Evolutionary conservation across 2,797 vertebrate species (phyloP), one percentile per base, ranked within the genome.

Genomic region (Enteromius argenteus): DNA sequence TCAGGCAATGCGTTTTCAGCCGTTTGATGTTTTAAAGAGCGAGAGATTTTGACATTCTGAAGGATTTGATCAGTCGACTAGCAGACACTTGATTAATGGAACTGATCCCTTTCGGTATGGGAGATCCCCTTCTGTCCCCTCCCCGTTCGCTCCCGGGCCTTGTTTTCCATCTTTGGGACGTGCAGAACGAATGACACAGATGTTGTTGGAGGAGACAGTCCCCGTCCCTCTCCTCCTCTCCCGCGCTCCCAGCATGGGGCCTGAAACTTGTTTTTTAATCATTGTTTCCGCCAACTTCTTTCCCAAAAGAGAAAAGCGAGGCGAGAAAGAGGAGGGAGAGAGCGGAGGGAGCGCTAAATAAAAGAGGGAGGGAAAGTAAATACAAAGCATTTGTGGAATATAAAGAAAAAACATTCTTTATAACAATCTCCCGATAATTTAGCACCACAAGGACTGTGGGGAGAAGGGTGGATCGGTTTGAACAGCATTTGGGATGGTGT

Each of bases 231-330:
- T 92, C 91, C 88, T 88, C 88, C 91, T 91, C 91, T 90, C 91
- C 90, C 90, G 88, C 83, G 84, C 89, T 88, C 96, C 84, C 95
- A 96, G 96, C 95, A 96, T 96, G 96, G 93, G 93, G 95, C 94
- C 95, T 93, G 92, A 91, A 94, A 93, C 94, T 95, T 94, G 94
- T 95, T 94, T 95, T 95, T 94, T 93, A 93, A 93, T 95, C 93
- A 95, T 94, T 94, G 93, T 94, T 90, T 85, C 76, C 88, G 91
- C 84, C 91, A 91, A 90, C 90, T 91, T 92, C 87, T 88, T 77
- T 86, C 81, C 87, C 92, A 91, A 91, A 91, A 90, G 85, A 90
- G 86, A 89, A 86, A 90, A 90, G 87, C 87, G 85, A 76, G 81
- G 82, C 69, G 44, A 77, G 79, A 81, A 81, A 85, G 79, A 85